Evolutionary conservation across 2,797 vertebrate genomes (phyloP).

Genomic region (Petrocephalus sullivani): DNA sequence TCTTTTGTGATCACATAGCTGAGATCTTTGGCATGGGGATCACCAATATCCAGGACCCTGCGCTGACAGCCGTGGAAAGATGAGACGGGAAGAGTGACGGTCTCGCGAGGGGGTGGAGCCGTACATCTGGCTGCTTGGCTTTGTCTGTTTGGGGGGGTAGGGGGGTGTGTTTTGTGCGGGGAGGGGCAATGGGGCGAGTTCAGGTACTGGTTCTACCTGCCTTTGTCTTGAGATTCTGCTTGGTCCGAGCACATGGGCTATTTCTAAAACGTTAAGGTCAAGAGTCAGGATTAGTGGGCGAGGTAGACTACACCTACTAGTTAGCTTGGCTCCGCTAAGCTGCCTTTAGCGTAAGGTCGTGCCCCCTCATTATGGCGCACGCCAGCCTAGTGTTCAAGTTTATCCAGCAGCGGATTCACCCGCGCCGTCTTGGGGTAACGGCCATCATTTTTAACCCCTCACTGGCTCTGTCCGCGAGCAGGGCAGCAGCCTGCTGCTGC

Average conservation of each 20-base stretch:
- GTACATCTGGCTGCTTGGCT: neutral
- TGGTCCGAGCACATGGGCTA: neutral
- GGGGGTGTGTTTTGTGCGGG: neutral
- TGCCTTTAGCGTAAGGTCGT: neutral
- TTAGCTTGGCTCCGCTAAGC: neutral
- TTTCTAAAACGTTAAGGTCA: neutral
- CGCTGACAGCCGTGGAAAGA: neutral
- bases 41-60: neutral
- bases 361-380: neutral
- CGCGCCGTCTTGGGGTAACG: neutral
- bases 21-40: neutral
- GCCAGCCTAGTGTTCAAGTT: neutral
- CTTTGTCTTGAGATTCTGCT: neutral
- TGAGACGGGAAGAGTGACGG: neutral
- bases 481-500: neutral
- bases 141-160: neutral
- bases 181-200: neutral
- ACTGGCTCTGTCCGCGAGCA: neutral
- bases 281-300: neutral
- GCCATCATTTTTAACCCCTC: neutral
- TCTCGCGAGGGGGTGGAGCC: neutral
- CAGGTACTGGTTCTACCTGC: neutral
- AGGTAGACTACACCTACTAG: neutral
- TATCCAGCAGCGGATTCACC: neutral
- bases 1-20: neutral